Base-by-base conservation (phyloP, 2,113 vertebrate genomes). In the Xiphophorus couchianus region DNA sequence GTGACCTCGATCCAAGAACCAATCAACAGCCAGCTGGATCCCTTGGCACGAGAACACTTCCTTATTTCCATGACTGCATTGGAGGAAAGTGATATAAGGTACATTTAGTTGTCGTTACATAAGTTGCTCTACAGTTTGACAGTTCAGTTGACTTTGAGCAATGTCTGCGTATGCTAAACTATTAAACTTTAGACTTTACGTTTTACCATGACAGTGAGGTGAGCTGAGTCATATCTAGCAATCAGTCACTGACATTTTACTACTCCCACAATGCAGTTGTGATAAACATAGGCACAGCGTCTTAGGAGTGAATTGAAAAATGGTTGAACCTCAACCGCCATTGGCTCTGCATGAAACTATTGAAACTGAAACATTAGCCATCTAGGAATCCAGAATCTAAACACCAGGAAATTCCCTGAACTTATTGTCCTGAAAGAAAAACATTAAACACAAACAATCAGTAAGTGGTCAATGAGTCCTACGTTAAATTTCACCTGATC, bases 31-130 rank as follows among this genome's bases (percentile, higher is more conserved):
- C 88, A 99, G 84, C 89, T 97, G 97, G 90, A 99, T 99, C 87
- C 98, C 98, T 90, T 97, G 96, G 90, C 98, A 99, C 81, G 98
- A 99, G 93, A 99, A 99, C 3, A 97, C 96, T 93, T 99, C 97
- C 93, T 99, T 99, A 92, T 99, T 99, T 86, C 98, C 98, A 1
- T 99, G 98, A 94, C 98, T 99, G 93, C 84, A 95, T 71, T n/a
- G 73, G 30, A 4, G 81, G 39, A 76, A 68, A 62, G 25, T 73
- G 19, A 29, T 6, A n/a, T 73, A 15, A 28, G 54, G 12, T 17
- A 3, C 7, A 22, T 8, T 19, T 31, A 29, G 5, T 30, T 31
- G 28, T 62, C 4, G 5, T 22, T 2, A 54, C 19, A 22, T 17
- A 51, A 13, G 15, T 22, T 6, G 8, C 9, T 54, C 51, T 25